Evolutionary conservation across 2,797 vertebrate species (phyloP).

Genomic region (Caiman crocodilus): DNA sequence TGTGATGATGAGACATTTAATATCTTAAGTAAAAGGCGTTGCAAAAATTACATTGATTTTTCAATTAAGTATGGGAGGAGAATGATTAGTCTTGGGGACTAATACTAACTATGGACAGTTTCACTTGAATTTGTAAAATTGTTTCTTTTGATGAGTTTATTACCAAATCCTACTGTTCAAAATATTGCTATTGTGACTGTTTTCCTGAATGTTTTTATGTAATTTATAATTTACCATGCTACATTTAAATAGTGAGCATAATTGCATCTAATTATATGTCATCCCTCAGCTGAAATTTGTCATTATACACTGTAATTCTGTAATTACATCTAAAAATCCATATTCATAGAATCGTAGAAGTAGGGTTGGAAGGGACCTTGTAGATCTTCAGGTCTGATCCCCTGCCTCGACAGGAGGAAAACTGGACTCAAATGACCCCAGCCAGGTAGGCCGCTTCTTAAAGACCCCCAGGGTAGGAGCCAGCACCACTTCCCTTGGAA

Average conservation of each 20-base stretch:
- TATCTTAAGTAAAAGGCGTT: background rate
- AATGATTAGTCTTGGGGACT: background rate
- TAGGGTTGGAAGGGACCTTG: too few species aligned
- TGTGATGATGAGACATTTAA: background rate
- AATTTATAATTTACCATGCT: slow-evolving; percentile 45
- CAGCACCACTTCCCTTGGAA: too few species aligned
- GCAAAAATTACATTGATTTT: background rate
- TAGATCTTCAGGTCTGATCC: too few species aligned
- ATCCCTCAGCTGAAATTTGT: slow-evolving; percentile 58
- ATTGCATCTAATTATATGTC: slow-evolving; percentile 60
- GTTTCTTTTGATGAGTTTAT: background rate
- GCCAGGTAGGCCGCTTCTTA: too few species aligned
- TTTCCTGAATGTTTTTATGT: slow-evolving; percentile 14
- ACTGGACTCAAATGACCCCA: too few species aligned
- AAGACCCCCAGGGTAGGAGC: too few species aligned
- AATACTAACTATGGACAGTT: background rate
- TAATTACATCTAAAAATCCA: slow-evolving; percentile 23
- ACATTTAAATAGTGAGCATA: slow-evolving; percentile 52
- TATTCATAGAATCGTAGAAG: background rate
- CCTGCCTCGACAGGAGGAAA: too few species aligned
- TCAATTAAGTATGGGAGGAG: background rate
- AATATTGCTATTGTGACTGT: background rate
- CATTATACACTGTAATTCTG: slow-evolving; percentile 61
- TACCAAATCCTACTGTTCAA: background rate
- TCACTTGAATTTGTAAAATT: background rate